Percentiles rank a stretch among this genome's conserved stretches.
Conservation (phyloP, 2,888 invertebrate species). For the Tetragonula carbonaria region DNA sequence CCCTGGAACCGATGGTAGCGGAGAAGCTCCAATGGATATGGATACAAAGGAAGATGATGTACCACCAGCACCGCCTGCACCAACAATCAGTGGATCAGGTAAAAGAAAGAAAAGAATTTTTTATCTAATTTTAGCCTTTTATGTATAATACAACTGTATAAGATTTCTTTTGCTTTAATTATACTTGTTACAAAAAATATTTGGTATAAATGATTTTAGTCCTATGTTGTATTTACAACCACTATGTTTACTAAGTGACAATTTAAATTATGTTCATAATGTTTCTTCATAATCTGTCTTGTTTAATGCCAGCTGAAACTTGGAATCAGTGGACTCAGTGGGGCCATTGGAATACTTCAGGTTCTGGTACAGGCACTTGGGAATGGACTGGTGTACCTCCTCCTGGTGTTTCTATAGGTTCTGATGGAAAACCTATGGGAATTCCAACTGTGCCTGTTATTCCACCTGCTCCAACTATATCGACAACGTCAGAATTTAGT, state of each 20-base stretch:
- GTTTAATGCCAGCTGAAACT: conserved; percentile 70
- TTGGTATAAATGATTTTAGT: not conserved
- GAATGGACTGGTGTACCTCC: conserved; percentile 82
- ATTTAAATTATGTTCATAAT: not conserved
- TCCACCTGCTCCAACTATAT: conserved; percentile 80
- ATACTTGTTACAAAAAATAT: not conserved
- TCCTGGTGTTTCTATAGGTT: conserved; percentile 78
- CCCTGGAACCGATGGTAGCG: conserved; percentile 87
- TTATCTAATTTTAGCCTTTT: not conserved
- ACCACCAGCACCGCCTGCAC: conserved; percentile 83
- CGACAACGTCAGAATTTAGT: conserved; percentile 75
- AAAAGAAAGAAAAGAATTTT: not conserved
- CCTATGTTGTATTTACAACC: conserved; percentile 2
- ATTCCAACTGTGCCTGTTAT: conserved; percentile 77
- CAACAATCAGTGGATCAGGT: conserved; percentile 82
- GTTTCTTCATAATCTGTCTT: conserved; percentile 29
- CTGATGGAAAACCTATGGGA: conserved; percentile 80
- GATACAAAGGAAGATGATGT: conserved; percentile 88
- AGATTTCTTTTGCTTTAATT: no score
- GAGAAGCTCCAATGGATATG: conserved; percentile 95
- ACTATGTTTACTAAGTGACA: not conserved
- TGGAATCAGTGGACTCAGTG: conserved; percentile 82
- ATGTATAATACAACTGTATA: not conserved
- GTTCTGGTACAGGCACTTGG: conserved; percentile 78
- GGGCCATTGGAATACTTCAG: conserved; percentile 79